Percentiles rank a stretch among this genome's conserved stretches.
phyloP scores from a whole-genome alignment of 2,888 invertebrate genomes.

The Tenthredo distinguenda region DNA sequence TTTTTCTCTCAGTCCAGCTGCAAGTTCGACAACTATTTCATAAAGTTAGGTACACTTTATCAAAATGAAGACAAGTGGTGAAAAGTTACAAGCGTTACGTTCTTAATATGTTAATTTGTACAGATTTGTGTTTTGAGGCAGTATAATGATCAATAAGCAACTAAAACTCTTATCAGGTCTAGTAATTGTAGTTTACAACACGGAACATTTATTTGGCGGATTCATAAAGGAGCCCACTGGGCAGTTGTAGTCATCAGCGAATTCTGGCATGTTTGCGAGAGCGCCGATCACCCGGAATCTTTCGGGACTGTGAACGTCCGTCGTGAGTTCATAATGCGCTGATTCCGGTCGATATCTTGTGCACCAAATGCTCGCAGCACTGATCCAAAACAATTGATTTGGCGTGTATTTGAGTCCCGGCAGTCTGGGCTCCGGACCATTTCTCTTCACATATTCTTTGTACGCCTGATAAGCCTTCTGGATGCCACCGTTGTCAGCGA shows the following conservation, averaged over 20 bases:
- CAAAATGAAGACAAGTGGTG: not conserved
- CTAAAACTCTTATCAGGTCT: not conserved
- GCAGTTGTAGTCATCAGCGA: conserved; percentile 83
- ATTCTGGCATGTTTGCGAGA: conserved; percentile 82
- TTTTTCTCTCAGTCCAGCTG: too few species aligned
- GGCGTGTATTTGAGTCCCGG: conserved; percentile 88
- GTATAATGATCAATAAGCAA: not conserved
- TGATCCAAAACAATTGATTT: conserved; percentile 84
- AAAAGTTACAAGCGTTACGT: not conserved
- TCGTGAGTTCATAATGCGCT: conserved; percentile 88
- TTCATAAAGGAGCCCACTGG: conserved; percentile 83
- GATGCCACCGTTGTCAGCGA: conserved; percentile 96
- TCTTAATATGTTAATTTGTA: not conserved
- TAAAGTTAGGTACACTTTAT: not conserved
- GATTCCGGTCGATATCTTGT: conserved; percentile 82
- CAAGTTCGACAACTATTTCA: too few species aligned
- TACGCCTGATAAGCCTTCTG: conserved; percentile 95
- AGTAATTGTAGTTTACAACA: conserved; percentile 80
- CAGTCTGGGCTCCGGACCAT: conserved; percentile 84
- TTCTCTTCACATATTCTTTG: conserved; percentile 85
- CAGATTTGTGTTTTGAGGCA: not conserved
- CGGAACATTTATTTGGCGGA: conserved; percentile 81
- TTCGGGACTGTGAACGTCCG: conserved; percentile 88
- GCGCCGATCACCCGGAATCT: conserved; percentile 83
- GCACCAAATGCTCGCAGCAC: conserved; percentile 83